Base-by-base conservation (phyloP, 37 sponge, comb jelly and placozoan genomes). In the Geodia barretti region DNA sequence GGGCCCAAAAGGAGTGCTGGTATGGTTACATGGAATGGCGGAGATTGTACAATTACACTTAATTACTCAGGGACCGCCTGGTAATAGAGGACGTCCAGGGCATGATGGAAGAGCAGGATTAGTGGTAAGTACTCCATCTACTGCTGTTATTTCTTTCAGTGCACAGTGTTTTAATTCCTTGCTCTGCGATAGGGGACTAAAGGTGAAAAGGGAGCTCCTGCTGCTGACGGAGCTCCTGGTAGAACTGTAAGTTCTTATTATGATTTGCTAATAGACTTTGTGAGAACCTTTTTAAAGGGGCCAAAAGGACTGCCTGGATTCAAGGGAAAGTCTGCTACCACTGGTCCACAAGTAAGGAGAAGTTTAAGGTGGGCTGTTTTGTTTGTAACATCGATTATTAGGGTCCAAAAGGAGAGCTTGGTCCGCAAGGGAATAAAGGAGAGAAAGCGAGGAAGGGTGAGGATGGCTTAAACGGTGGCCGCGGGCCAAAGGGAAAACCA, bases 371-470 rank as follows among this genome's bases (percentile, higher is more conserved):
- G n/a, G n/a, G n/a, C n/a, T n/a, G n/a, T n/a, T n/a, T n/a, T n/a
- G n/a, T n/a, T n/a, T n/a, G n/a, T n/a, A n/a, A n/a, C n/a, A n/a
- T 1, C 40, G 17, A 26, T 38, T 60, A 1, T 1, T 47, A 79
- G 79, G 79, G 68, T 1, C 31, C 9, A 9, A 63, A 74, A 35
- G 83, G 75, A 26, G 74, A 73, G 21, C 30, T 9, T 1, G 75
- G 74, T 4, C 28, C 8, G 42, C 54, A 31, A 82, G 75, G 74
- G 11, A 30, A 19, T 64, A 58, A 58, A 33, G 83, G 83, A 64
- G n/a, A 74, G 54, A 47, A 47, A 14, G 54, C 11, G 11, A 47
- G 14, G 54, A 47, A 47, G 54, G 54, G 54, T 47, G 54, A 47
- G 14, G 7, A 17, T 17, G 54, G 11, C 11, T 7, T 47, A 17